These are phyloP conservation scores for Hestina assimilis DNA, from an alignment of 1,140 invertebrate species.

Conservation along the genomic window DNA sequence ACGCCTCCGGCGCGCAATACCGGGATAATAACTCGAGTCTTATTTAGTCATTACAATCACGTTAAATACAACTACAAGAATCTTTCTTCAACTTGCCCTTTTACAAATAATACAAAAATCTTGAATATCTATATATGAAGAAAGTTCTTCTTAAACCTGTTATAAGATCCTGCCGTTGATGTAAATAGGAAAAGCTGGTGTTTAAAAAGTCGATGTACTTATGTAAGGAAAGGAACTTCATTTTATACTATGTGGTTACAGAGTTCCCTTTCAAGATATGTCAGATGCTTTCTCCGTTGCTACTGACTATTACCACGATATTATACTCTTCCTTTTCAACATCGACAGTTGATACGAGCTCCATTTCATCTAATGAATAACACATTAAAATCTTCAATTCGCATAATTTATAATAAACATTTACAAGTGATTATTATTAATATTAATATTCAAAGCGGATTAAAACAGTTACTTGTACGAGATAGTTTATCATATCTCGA, in stretches of 20 bases:
- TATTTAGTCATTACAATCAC: slow-evolving; percentile 28
- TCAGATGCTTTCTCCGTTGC: slow-evolving; percentile 65
- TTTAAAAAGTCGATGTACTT: slow-evolving; percentile 38
- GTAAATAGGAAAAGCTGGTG: slow-evolving; percentile 44
- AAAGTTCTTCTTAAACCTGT: slow-evolving; percentile 56
- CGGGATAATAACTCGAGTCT: slow-evolving; percentile 8
- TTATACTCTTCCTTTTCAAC: slow-evolving; percentile 74
- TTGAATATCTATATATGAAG: slow-evolving; percentile 42
- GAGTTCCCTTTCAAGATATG: slow-evolving; percentile 69
- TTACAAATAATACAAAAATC: slow-evolving; percentile 45
- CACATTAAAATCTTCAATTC: not conserved
- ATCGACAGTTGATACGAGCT: slow-evolving; percentile 28
- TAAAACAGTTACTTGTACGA: not conserved
- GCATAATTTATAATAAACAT: no score
- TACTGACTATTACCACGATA: slow-evolving; percentile 41
- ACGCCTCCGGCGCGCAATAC: slow-evolving; percentile 28
- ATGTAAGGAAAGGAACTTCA: not conserved
- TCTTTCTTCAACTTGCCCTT: slow-evolving; percentile 33
- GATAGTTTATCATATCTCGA: not conserved
- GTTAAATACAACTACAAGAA: slow-evolving; percentile 32
- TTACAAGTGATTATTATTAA: no score
- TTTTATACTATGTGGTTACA: slow-evolving; percentile 38
- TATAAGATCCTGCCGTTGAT: slow-evolving; percentile 39
- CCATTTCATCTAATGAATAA: not conserved
- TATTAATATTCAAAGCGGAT: not conserved